Percentiles rank a stretch among this genome's conserved stretches.
Conservation (phyloP, 1,140 invertebrate species). For the Drosophila melanica region DNA sequence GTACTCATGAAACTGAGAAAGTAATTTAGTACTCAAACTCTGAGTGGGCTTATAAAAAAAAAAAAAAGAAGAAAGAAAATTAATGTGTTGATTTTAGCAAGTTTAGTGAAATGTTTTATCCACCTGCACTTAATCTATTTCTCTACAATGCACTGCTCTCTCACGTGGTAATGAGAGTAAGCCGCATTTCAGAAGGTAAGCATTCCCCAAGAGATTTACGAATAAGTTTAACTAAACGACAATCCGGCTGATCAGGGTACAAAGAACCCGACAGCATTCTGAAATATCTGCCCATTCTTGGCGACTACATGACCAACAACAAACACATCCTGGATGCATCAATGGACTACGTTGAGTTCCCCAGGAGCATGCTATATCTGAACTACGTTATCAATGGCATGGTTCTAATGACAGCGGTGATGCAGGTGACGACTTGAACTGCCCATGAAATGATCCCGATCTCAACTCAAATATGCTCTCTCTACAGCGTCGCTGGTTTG, state of each 20-base stretch:
- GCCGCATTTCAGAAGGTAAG: conserved; percentile 2
- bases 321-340: background rate
- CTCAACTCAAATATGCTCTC: background rate
- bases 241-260: background rate
- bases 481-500: background rate
- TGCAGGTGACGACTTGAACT: background rate
- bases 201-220: background rate
- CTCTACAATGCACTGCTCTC: conserved; percentile 7
- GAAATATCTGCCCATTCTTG: background rate
- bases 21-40: background rate
- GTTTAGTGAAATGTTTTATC: background rate
- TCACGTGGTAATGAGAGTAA: background rate
- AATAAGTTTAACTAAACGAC: background rate
- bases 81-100: background rate
- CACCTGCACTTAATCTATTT: conserved; percentile 5
- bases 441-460: no score
- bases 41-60: background rate
- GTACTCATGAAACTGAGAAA: conserved; percentile 2
- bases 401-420: conserved; percentile 2
- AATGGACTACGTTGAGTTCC: background rate
- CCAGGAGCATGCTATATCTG: background rate
- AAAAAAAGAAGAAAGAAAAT: no score
- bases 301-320: background rate
- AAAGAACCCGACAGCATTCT: background rate
- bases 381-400: conserved; percentile 16